These are phyloP conservation scores for Castor canadensis DNA, from an alignment of 2,113 vertebrate genomes.

Conservation along the genomic window DNA sequence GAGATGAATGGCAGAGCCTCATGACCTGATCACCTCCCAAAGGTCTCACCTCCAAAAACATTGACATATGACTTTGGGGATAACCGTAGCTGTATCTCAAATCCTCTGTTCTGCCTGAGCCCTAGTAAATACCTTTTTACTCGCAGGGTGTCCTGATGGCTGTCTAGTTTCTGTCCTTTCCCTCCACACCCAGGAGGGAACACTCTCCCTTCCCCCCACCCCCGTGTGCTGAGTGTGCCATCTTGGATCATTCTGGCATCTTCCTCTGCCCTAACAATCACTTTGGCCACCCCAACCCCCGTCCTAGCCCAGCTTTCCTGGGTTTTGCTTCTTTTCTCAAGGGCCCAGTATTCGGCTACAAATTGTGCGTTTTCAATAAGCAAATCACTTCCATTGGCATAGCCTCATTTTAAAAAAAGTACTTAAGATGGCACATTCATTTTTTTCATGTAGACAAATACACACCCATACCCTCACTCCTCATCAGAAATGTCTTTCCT, in stretches of 20 bases:
- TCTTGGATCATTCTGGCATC: background rate
- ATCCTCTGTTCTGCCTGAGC: background rate
- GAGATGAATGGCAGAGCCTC: too few relatives aligned
- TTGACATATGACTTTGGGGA: too few relatives aligned
- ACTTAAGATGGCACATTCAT: background rate
- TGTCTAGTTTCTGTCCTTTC: background rate
- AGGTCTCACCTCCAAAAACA: background rate
- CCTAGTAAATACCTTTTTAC: background rate
- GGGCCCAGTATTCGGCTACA: background rate
- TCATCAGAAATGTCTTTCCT: background rate
- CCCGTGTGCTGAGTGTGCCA: accelerated
- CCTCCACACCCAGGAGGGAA: background rate
- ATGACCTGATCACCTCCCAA: background rate
- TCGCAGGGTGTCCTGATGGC: background rate
- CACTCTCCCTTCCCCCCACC: too few relatives aligned
- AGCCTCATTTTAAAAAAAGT: background rate
- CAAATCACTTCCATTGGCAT: background rate
- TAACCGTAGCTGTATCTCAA: background rate
- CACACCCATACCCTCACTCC: background rate
- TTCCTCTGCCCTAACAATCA: background rate
- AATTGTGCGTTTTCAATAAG: background rate
- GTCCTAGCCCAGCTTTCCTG: too few relatives aligned
- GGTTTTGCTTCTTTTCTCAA: background rate
- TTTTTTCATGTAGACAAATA: background rate
- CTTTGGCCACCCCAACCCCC: background rate